A percentile compares a stretch with the other conserved stretches of the same genome.
Evolutionary conservation across 2,113 vertebrate genomes (phyloP).

Genomic region (Cisticola juncidis): DNA sequence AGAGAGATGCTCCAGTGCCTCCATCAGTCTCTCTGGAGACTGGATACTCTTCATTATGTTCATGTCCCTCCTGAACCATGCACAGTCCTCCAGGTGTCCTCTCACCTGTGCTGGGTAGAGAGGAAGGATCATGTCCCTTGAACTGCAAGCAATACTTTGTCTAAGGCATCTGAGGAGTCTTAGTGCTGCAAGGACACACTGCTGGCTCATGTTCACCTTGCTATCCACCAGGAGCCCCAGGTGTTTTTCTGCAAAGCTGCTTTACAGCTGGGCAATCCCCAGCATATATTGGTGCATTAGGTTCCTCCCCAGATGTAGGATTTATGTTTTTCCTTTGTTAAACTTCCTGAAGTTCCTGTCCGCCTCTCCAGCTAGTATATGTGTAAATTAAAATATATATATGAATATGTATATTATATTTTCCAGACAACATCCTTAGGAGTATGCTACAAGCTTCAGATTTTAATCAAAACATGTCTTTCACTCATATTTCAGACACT

Average conservation of each 20-base stretch:
- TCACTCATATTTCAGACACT: not conserved
- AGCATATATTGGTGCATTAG: not conserved
- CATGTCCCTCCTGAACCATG: not conserved
- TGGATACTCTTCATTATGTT: no score
- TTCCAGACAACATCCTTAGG: not conserved
- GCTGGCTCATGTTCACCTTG: not conserved
- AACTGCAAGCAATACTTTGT: not conserved
- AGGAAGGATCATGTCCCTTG: not conserved
- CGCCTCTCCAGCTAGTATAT: not conserved
- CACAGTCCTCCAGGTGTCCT: not conserved
- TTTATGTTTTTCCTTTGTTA: not conserved
- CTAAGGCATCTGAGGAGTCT: not conserved
- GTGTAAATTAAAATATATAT: not conserved
- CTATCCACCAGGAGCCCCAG: not conserved
- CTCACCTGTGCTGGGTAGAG: not conserved
- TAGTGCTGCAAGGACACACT: not conserved
- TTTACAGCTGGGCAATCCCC: not conserved
- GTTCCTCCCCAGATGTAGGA: not conserved
- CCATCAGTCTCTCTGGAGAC: not conserved
- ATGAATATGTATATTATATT: not conserved
- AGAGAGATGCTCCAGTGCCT: not conserved
- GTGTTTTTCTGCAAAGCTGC: not conserved
- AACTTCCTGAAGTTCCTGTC: not conserved
- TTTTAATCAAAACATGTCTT: not conserved
- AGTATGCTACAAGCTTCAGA: not conserved